These are phyloP conservation scores for Sylvietta virens DNA, from an alignment of 2,113 vertebrate genomes.

Conservation along the genomic window DNA sequence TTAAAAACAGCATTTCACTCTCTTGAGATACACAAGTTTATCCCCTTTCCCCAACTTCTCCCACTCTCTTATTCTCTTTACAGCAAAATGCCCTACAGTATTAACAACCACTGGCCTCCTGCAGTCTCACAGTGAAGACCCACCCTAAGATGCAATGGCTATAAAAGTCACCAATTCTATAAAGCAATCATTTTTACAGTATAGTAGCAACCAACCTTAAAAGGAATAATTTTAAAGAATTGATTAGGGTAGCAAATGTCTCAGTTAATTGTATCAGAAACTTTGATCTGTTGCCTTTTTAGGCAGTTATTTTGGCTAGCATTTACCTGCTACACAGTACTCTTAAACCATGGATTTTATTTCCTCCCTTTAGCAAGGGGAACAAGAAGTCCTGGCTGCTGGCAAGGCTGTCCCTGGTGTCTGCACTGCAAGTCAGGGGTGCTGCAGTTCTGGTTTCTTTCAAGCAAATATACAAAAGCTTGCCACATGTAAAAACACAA, in stretches of 20 bases:
- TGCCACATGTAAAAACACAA: not conserved
- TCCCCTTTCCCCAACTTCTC: not conserved
- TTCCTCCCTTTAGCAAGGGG: not conserved
- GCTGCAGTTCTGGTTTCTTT: not conserved
- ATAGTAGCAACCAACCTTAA: not conserved
- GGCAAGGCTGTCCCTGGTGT: not conserved
- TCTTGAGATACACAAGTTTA: not conserved
- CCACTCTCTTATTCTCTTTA: not conserved
- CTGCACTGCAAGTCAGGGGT: not conserved
- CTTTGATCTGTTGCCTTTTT: not conserved
- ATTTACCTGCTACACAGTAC: not conserved
- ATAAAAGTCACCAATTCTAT: not conserved
- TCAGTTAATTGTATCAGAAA: not conserved
- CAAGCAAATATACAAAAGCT: not conserved
- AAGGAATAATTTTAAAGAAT: not conserved
- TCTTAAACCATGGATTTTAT: not conserved
- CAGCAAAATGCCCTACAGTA: not conserved
- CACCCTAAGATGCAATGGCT: not conserved
- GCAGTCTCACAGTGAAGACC: not conserved
- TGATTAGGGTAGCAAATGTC: not conserved
- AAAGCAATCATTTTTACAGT: not conserved
- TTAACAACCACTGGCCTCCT: not conserved
- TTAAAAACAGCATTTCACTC: slow-evolving; percentile 44
- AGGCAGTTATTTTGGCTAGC: not conserved
- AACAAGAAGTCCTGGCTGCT: not conserved